These are phyloP conservation scores for Phalacrocorax carbo DNA, from an alignment of 2,113 vertebrate genomes.

Conservation along the genomic window DNA sequence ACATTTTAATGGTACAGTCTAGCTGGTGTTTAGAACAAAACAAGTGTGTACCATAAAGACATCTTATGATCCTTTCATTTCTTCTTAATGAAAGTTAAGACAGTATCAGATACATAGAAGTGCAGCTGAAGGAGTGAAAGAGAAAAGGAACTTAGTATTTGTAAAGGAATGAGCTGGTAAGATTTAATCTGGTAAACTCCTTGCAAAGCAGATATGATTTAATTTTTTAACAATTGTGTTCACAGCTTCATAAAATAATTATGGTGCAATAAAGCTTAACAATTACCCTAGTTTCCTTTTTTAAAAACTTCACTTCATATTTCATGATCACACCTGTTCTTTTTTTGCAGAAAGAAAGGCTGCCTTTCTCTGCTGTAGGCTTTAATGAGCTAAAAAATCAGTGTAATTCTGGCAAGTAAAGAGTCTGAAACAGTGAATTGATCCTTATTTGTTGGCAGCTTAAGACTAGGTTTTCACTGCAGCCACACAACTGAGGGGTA, in stretches of 20 bases:
- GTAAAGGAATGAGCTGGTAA: not conserved
- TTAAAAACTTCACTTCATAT: not conserved
- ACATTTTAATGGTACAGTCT: not conserved
- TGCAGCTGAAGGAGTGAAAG: not conserved
- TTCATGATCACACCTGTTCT: not conserved
- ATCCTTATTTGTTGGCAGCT: not conserved
- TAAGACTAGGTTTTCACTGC: not conserved
- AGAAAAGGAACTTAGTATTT: not conserved
- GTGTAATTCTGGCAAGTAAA: not conserved
- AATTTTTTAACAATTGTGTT: not conserved
- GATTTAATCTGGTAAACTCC: not conserved
- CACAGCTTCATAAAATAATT: not conserved
- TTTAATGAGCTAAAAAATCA: not conserved
- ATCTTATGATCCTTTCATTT: not conserved
- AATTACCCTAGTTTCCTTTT: not conserved
- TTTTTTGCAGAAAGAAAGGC: not conserved
- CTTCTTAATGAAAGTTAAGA: not conserved
- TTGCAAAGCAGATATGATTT: not conserved
- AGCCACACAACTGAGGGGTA: not conserved
- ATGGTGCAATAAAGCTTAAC: not conserved
- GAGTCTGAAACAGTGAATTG: not conserved
- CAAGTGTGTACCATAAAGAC: accelerated
- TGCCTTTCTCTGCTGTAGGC: not conserved
- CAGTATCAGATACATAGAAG: not conserved
- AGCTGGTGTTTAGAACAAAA: not conserved